These are phyloP conservation scores for Strix uralensis DNA, from an alignment of 2,113 vertebrate genomes.

Conservation along the genomic window DNA sequence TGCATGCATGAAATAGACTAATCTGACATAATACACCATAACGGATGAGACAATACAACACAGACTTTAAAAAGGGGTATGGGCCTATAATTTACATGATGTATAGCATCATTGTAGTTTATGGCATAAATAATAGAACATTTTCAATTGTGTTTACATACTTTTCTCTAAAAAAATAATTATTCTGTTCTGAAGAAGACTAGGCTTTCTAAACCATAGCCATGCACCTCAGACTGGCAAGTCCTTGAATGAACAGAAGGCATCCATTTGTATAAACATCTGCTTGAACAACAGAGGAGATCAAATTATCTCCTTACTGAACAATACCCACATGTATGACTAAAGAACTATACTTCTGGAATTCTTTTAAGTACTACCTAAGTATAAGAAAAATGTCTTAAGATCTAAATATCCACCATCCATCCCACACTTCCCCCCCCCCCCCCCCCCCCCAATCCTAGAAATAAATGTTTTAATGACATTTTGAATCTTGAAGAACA, in stretches of 20 bases:
- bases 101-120: neutral
- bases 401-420: neutral
- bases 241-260: neutral
- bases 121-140: neutral
- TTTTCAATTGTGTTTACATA: neutral
- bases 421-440: no score
- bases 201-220: neutral
- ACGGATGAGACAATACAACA: neutral
- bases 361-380: neutral
- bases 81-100: neutral
- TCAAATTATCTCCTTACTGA: neutral
- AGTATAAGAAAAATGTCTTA: neutral
- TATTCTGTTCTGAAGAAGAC: neutral
- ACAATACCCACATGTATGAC: neutral
- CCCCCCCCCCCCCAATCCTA: accelerated
- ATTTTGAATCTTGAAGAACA: neutral
- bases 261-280: neutral
- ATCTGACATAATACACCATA: neutral
- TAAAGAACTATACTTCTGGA: neutral
- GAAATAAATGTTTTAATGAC: neutral
- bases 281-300: neutral
- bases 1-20: neutral
- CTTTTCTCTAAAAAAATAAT: neutral
- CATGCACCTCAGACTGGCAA: neutral
- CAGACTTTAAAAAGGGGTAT: neutral